Evolutionary conservation across 2,888 invertebrate genomes (phyloP).

Genomic region (Amaurobius ferox): DNA sequence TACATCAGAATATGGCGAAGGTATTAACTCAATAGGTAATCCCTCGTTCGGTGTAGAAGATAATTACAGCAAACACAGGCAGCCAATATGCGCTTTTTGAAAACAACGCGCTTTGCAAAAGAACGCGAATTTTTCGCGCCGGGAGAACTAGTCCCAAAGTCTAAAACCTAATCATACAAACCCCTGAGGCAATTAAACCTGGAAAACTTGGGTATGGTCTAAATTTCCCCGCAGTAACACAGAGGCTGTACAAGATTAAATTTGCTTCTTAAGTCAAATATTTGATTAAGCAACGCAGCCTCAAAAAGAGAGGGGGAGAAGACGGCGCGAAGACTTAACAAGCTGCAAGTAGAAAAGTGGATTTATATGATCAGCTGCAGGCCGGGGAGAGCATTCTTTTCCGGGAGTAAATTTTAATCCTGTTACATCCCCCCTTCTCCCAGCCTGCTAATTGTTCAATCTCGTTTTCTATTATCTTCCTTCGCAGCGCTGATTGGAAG

Average conservation of each 20-base stretch:
- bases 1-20: slow-evolving; percentile 63
- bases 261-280: slow-evolving; percentile 72
- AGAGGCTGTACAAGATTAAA: slow-evolving; percentile 58
- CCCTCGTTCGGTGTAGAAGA: slow-evolving; percentile 60
- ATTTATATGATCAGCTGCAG: slow-evolving; percentile 69
- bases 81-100: slow-evolving; percentile 33
- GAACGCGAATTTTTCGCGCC: slow-evolving; percentile 59
- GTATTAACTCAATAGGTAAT: slow-evolving; percentile 67
- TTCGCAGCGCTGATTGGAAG: slow-evolving; percentile 57
- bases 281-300: slow-evolving; percentile 64
- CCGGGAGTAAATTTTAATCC: slow-evolving; percentile 66
- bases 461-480: slow-evolving; percentile 70
- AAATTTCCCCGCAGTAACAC: slow-evolving; percentile 69
- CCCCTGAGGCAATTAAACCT: slow-evolving; percentile 70
- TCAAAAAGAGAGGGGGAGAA: slow-evolving; percentile 36
- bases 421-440: slow-evolving; percentile 50
- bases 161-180: slow-evolving; percentile 72
- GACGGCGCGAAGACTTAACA: slow-evolving; percentile 37
- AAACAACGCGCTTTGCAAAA: slow-evolving; percentile 33
- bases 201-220: slow-evolving; percentile 69
- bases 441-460: slow-evolving; percentile 60
- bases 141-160: slow-evolving; percentile 67
- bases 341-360: slow-evolving; percentile 63
- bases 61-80: slow-evolving; percentile 68
- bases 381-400: slow-evolving; percentile 55